Conservation (phyloP, 2,888 invertebrate genomes). For the Metopia argyrocephala region DNA sequence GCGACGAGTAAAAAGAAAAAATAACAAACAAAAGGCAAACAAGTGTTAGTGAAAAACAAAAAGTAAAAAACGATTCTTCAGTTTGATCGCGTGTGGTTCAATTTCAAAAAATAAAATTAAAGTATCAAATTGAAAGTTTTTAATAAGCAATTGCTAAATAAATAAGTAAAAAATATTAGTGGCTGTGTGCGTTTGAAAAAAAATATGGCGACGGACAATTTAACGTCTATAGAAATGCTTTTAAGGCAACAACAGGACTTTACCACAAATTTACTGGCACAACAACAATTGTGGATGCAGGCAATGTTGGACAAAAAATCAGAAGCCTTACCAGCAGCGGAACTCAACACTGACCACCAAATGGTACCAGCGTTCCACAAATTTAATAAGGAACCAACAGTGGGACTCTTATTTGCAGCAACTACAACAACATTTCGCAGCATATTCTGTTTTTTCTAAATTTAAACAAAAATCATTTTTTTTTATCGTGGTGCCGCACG, state of each 20-base stretch:
- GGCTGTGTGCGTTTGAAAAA: no score
- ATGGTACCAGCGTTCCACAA: conserved; percentile 61
- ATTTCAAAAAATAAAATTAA: no score
- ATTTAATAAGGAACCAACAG: conserved; percentile 55
- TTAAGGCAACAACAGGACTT: conserved; percentile 26
- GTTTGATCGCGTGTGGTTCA: no score
- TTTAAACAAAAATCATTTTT: conserved; percentile 55
- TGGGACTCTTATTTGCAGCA: no score
- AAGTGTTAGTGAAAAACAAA: no score
- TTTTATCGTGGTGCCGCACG: neutral
- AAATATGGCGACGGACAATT: no score
- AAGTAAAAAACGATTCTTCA: no score
- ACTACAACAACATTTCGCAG: conserved; percentile 60
- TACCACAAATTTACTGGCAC: neutral
- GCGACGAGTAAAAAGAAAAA: no score
- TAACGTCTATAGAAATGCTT: neutral
- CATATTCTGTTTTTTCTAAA: conserved; percentile 36
- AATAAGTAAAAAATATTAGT: no score
- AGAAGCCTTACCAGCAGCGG: neutral
- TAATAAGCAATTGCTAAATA: no score
- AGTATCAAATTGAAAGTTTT: no score
- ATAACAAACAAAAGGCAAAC: no score
- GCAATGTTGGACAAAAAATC: conserved; percentile 15
- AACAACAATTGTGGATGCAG: conserved; percentile 41
- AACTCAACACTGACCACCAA: conserved; percentile 4